Percentiles rank a stretch among this genome's conserved stretches.
phyloP scores from a whole-genome alignment of 2,113 vertebrate genomes.

The Eolophus roseicapilla region DNA sequence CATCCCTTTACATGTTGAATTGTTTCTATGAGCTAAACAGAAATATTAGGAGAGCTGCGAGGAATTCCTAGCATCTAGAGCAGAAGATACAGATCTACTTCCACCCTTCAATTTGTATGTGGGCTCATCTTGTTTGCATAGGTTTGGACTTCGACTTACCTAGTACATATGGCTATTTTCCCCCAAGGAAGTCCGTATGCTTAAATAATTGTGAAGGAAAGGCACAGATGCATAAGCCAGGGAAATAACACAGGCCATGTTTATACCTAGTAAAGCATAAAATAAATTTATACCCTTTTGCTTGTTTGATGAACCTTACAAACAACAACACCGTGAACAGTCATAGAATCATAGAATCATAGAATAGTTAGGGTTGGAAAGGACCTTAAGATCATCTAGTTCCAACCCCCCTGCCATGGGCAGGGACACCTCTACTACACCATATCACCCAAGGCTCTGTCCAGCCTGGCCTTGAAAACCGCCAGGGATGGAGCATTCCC shows the following conservation, averaged over 20 bases:
- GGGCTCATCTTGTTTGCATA: neutral
- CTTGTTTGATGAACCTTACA: neutral
- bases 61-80: neutral
- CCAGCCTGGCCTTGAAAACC: no score
- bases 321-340: neutral
- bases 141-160: neutral
- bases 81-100: neutral
- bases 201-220: neutral
- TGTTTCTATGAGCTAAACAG: neutral
- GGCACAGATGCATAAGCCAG: neutral
- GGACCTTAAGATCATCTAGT: no score
- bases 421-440: no score
- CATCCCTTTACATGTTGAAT: neutral
- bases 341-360: no score
- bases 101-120: neutral
- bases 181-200: neutral
- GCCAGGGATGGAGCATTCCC: no score
- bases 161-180: neutral
- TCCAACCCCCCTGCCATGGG: no score
- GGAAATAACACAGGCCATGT: neutral
- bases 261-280: neutral
- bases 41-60: neutral
- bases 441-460: no score
- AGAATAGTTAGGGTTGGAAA: no score
- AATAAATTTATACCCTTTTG: neutral